Conservation (phyloP, 2,888 invertebrate genomes). For the Dinocampus coccinellae region DNA sequence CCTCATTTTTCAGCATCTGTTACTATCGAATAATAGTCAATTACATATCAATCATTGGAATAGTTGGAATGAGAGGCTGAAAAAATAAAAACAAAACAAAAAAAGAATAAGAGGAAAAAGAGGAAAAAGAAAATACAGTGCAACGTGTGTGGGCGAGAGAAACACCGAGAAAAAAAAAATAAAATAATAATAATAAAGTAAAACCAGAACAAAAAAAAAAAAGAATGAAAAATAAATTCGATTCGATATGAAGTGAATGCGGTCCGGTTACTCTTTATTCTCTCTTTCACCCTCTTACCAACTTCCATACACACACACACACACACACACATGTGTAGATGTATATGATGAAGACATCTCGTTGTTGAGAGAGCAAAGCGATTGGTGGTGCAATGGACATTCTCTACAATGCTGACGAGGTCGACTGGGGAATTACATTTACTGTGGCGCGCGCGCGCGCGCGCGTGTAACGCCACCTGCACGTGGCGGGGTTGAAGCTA, state of each 20-base stretch:
- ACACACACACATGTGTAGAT: neutral
- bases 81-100: no score
- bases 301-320: neutral
- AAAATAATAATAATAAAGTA: no score
- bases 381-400: neutral
- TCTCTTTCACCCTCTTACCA: neutral
- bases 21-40: neutral
- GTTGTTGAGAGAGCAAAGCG: neutral
- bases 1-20: neutral
- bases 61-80: neutral
- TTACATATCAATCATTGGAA: neutral
- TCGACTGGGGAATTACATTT: slow-evolving; percentile 27
- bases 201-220: neutral
- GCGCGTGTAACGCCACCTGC: slow-evolving; percentile 33
- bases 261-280: neutral
- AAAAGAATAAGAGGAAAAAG: no score
- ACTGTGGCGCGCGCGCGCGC: slow-evolving; percentile 21
- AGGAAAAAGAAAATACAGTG: neutral
- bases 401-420: slow-evolving; percentile 27
- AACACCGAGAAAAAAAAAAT: no score
- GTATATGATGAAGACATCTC: slow-evolving; percentile 21
- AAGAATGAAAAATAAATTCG: neutral
- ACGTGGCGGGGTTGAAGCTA: slow-evolving; percentile 19
- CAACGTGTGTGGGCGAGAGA: neutral
- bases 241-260: slow-evolving; percentile 6